Evolutionary conservation across 2,888 invertebrate species (phyloP), one percentile per base, ranked within the genome.

Genomic region (Sthenelais limicola): DNA sequence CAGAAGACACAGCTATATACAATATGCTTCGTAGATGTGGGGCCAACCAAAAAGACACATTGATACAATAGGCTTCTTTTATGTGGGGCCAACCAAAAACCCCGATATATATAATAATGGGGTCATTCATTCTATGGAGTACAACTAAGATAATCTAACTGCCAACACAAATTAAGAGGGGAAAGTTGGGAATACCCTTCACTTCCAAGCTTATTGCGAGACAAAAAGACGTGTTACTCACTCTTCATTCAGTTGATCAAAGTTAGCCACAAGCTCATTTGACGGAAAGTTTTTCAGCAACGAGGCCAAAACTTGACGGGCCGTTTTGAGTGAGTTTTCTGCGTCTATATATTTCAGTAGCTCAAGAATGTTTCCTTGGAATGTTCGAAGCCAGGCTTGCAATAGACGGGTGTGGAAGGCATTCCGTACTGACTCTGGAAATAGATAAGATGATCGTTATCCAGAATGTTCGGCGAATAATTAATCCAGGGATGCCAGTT

Each of bases 301-400:
- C 15, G 88, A 88, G 1, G 87, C 82, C 15, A 92, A 84, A 52
- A 91, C 89, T 75, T 89, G 86, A 74, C 90, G 88, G n/a, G 90
- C 89, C 26, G 90, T 89, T 66, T 90, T 89, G 0, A 89, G 86
- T 43, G 91, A 91, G 73, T 90, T 90, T 77, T 94, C 94, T 51
- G 94, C 89, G 80, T 94, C 92, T 30, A 96, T 89, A 2, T 93
- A 92, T 74, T 91, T 91, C 67, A 95, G 89, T n/a, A 96, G 89
- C 5, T 91, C 90, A 21, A 94, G 88, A 52, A 92, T 91, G 80
- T 94, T 92, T 1, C 92, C 91, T 62, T 92, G 90, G 82, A 92
- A 93, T 0, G 91, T 90, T 68, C 92, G 90, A 74, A 95, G 88
- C 96, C 96, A 96, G 0, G 92, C 89, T 0, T 93, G 92, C 0